Evolutionary conservation across 2,797 vertebrate species (phyloP).

Genomic region (Catostomus latipinnis): DNA sequence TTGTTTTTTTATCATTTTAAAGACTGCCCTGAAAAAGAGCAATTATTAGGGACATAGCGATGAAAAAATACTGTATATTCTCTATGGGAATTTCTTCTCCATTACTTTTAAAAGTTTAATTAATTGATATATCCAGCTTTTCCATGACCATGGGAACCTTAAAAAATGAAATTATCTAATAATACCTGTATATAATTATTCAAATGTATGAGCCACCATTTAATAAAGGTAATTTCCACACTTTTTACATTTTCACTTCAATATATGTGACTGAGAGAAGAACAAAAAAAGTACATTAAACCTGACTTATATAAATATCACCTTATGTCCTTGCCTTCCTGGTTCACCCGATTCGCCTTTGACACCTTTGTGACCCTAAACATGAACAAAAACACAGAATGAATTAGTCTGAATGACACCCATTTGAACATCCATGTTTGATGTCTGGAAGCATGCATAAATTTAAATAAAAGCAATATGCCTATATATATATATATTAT

Average conservation of each 20-base stretch:
- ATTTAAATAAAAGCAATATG: neutral
- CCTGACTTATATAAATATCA: constrained; percentile 63
- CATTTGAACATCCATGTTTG: constrained; percentile 5
- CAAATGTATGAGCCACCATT: neutral
- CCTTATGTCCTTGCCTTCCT: constrained; percentile 98
- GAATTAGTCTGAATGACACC: neutral
- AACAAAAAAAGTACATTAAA: neutral
- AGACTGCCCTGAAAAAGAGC: too few relatives aligned
- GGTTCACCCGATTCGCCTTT: constrained; percentile 95
- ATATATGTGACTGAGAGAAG: neutral
- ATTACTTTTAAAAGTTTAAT: too few relatives aligned
- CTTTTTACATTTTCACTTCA: neutral
- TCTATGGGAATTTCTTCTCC: too few relatives aligned
- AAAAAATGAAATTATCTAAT: neutral
- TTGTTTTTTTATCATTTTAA: too few relatives aligned
- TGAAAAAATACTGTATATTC: too few relatives aligned
- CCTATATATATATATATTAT: neutral
- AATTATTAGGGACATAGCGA: too few relatives aligned
- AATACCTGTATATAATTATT: neutral
- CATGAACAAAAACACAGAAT: constrained; percentile 26
- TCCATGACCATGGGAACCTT: neutral
- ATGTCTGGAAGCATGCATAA: neutral
- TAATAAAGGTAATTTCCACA: neutral
- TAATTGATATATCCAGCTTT: too few relatives aligned
- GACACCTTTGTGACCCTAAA: constrained; percentile 91